Evolutionary conservation across 2,888 invertebrate species (phyloP), one percentile per base, ranked within the genome.

Genomic region (Griposia aprilina): DNA sequence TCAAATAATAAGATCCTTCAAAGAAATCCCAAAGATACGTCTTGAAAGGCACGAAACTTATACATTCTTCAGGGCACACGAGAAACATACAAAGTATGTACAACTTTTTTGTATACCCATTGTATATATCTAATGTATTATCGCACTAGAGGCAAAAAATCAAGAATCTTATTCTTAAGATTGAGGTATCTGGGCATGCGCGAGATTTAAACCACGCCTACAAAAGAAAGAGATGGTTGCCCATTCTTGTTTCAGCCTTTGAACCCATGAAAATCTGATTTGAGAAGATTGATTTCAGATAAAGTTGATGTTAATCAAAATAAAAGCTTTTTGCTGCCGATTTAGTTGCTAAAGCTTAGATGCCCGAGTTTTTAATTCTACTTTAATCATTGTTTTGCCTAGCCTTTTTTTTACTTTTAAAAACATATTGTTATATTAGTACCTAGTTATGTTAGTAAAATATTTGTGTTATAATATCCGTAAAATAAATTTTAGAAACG

Each of bases 141-240:
- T 92, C 91, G 84, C 82, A 82, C 77, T 80, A 91, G 90, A 91
- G 84, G 92, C 94, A 94, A 93, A 94, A 94, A 93, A 92, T 91
- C 91, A 89, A 91, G 89, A 87, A 90, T 95, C 96, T 96, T 96
- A 94, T 95, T 96, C 96, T 96, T 95, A 95, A 96, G 96, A 95
- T 93, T 87, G 86, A 72, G 78, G 52, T 3, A 59, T 82, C 65
- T 89, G 93, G 94, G 96, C 96, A 96, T 96, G 96, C 96, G 96
- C 94, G 87, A 59, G 52, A 55, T 63, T 72, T 80, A 93, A 92
- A 94, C 96, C 92, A 90, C 96, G 95, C 96, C 96, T 94, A 84
- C 83, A 85, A 67, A 77, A 71, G 96, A 96, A 91, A 93, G 94
- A 93, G 96, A 96, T 91, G 91, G 91, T 89, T 82, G 82, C 82